Percentiles rank a stretch among this genome's conserved stretches.
Evolutionary conservation across 2,888 invertebrate genomes (phyloP).

Genomic region (Rhamphomyia laevipes): DNA sequence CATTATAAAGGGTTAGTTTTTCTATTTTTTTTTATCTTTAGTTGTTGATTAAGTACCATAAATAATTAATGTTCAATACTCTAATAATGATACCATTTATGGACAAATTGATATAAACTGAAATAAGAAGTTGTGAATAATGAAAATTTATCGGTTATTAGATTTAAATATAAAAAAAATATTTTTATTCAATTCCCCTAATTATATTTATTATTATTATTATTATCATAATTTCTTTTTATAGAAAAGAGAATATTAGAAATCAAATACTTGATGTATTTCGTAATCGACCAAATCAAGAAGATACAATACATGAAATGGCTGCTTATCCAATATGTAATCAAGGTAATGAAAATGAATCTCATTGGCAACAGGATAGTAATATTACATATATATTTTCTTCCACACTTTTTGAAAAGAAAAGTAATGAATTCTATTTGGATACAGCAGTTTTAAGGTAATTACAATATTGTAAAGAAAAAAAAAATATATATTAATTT

Average conservation of each 20-base stretch:
- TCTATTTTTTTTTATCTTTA: too few species aligned
- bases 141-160: too few species aligned
- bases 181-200: too few species aligned
- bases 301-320: constrained; percentile 28
- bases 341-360: constrained; percentile 26
- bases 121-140: too few species aligned
- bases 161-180: too few species aligned
- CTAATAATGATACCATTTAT: too few species aligned
- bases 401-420: constrained; percentile 28
- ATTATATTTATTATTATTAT: not conserved
- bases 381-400: constrained; percentile 33
- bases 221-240: constrained; percentile 7
- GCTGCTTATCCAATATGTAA: constrained; percentile 35
- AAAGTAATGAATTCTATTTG: constrained; percentile 23
- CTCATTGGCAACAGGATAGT: constrained; percentile 28
- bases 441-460: constrained; percentile 31
- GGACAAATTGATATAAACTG: too few species aligned
- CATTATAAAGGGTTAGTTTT: too few species aligned
- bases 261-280: constrained; percentile 23
- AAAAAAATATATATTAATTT: not conserved
- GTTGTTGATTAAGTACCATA: too few species aligned
- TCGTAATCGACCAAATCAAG: constrained; percentile 19
- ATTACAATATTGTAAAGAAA: not conserved
- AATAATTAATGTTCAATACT: too few species aligned
- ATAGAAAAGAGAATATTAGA: constrained; percentile 28